Conservation (phyloP, 2,113 vertebrate species). For the Sus scrofa region T2T-Sscrofa CM000818.6:51973001-51973500, state of each 20-base stretch:
- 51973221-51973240: not conserved
- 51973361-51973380: constrained; percentile 18
- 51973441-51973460: constrained; percentile 78
- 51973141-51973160: constrained; percentile 8
- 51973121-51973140: not conserved
- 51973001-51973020: not conserved
- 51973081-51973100: not conserved
- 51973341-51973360: not conserved
- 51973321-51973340: not conserved
- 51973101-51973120: not conserved
- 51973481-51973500: constrained; percentile 82
- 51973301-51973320: not conserved
- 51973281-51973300: not conserved
- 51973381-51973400: constrained; percentile 47
- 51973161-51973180: not conserved
- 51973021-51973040: not conserved
- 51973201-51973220: constrained; percentile 16
- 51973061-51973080: not conserved
- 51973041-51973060: not conserved
- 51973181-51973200: not conserved
- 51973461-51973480: constrained; percentile 74
- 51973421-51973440: constrained; percentile 55
- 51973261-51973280: constrained; percentile 37
- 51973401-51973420: constrained; percentile 50
- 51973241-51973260: not conserved